Evolutionary conservation across 2,888 invertebrate genomes (phyloP).

Genomic region (Pherbina coryleti): DNA sequence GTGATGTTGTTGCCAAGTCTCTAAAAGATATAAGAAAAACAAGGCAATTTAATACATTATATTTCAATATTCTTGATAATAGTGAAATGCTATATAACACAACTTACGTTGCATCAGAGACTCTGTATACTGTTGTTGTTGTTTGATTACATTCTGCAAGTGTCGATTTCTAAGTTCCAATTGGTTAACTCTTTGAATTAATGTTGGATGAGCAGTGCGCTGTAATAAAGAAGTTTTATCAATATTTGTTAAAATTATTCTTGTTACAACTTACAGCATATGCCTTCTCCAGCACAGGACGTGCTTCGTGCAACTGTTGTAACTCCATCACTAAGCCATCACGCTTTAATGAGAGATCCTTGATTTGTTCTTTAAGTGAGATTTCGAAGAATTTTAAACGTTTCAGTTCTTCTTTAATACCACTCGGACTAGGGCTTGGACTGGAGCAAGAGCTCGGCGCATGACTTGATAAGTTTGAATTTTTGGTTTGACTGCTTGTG

Average conservation of each 20-base stretch:
- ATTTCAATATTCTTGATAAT: background rate
- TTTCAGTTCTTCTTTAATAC: constrained; percentile 67
- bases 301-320: constrained; percentile 69
- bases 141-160: constrained; percentile 74
- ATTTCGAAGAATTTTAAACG: constrained; percentile 67
- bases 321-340: constrained; percentile 70
- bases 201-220: constrained; percentile 68
- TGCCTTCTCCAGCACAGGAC: constrained; percentile 69
- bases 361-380: constrained; percentile 68
- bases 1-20: constrained; percentile 70
- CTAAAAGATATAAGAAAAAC: constrained; percentile 48
- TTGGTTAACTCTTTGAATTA: constrained; percentile 69
- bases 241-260: background rate
- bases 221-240: constrained; percentile 43
- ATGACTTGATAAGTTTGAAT: constrained; percentile 52
- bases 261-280: constrained; percentile 62
- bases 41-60: background rate
- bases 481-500: background rate
- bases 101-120: constrained; percentile 75
- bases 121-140: constrained; percentile 77
- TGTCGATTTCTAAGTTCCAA: constrained; percentile 76
- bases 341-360: constrained; percentile 66
- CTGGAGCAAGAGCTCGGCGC: constrained; percentile 49
- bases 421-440: constrained; percentile 59
- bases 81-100: constrained; percentile 54